Evolutionary conservation across 2,888 invertebrate species (phyloP).

Genomic region (Cheilosia grossa): DNA sequence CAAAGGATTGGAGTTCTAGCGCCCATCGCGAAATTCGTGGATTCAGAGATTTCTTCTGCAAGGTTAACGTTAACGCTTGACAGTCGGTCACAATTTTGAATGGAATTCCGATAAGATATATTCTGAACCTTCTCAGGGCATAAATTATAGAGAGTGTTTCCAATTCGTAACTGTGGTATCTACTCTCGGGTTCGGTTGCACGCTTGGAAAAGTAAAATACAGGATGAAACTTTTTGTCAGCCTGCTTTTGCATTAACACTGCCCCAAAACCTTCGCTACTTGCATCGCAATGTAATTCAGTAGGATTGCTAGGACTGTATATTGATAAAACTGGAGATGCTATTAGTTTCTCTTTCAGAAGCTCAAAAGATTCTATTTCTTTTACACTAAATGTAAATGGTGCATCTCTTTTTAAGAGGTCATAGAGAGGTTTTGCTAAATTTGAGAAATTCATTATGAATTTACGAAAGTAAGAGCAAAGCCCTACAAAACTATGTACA

Average conservation of each 20-base stretch:
- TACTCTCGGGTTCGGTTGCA: conserved; percentile 75
- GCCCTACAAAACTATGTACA: conserved; percentile 56
- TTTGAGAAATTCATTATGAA: conserved; percentile 73
- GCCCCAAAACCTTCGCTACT: conserved; percentile 67
- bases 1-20: conserved; percentile 68
- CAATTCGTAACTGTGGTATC: conserved; percentile 65
- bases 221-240: conserved; percentile 76
- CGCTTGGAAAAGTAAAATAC: conserved; percentile 77
- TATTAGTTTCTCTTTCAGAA: too few relatives aligned
- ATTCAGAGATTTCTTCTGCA: conserved; percentile 69
- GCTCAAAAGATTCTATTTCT: too few relatives aligned
- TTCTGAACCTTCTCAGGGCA: conserved; percentile 21
- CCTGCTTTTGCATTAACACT: conserved; percentile 74
- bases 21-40: conserved; percentile 74
- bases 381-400: not conserved
- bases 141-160: conserved; percentile 16
- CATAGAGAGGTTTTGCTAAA: not conserved
- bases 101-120: conserved; percentile 57
- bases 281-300: conserved; percentile 78
- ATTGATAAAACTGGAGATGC: not conserved
- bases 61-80: conserved; percentile 70
- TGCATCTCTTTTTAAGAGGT: not conserved
- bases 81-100: conserved; percentile 77
- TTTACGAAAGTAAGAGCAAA: conserved; percentile 65
- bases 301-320: conserved; percentile 55